Evolutionary conservation across 2,888 invertebrate species (phyloP).

Genomic region (Trissonchulus latispiculum): DNA sequence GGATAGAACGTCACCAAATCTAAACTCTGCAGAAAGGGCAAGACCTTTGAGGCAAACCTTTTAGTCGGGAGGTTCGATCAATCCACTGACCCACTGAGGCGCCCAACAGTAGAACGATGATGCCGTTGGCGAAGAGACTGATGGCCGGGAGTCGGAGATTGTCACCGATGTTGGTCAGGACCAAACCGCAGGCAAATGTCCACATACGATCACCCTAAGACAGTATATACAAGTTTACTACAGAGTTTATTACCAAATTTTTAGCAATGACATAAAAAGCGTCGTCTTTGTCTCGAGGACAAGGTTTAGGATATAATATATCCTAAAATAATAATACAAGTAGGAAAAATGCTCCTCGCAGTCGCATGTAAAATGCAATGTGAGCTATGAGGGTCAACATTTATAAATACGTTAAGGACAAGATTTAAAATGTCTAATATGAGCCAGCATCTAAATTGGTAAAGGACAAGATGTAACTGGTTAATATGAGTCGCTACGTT

Average conservation of each 20-base stretch:
- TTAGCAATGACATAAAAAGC: background rate
- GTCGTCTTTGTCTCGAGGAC: background rate
- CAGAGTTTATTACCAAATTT: background rate
- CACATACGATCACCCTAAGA: slow-evolving; percentile 52
- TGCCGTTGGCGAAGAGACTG: slow-evolving; percentile 47
- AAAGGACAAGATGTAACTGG: no score
- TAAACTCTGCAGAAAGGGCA: no score
- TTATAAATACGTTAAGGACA: no score
- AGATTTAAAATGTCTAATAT: no score
- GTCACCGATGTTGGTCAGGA: slow-evolving; percentile 46
- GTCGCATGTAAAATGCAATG: no score
- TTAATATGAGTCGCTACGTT: no score
- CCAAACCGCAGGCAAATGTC: slow-evolving; percentile 51
- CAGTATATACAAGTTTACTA: background rate
- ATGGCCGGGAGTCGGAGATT: slow-evolving; percentile 48
- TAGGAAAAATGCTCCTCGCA: no score
- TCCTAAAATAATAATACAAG: no score
- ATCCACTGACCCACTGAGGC: slow-evolving; percentile 50
- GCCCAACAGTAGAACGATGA: slow-evolving; percentile 48
- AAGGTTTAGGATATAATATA: no score
- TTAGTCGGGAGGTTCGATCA: slow-evolving; percentile 47
- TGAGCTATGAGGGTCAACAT: no score
- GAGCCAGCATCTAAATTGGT: no score
- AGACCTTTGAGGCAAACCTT: slow-evolving; percentile 39
- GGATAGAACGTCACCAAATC: no score